Percentiles rank a stretch among this genome's conserved stretches.
These are phyloP conservation scores for Tautogolabrus adspersus DNA, from an alignment of 2,113 vertebrate genomes.

Conservation along the genomic window DNA sequence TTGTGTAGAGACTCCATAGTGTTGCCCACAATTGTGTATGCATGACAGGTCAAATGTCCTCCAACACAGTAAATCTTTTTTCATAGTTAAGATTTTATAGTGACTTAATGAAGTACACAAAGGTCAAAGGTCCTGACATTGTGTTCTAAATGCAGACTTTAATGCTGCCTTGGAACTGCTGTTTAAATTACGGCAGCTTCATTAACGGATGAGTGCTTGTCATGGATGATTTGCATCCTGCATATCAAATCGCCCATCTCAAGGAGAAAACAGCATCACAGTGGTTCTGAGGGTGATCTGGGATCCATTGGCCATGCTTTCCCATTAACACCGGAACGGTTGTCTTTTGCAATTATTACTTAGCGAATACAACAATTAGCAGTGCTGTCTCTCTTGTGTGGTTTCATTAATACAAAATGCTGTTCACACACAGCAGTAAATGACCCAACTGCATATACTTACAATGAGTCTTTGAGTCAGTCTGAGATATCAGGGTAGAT, in stretches of 20 bases:
- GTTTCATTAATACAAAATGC: constrained; percentile 50
- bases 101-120: constrained; percentile 53
- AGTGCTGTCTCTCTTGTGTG: constrained; percentile 32
- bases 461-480: constrained; percentile 42
- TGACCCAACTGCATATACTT: constrained; percentile 21
- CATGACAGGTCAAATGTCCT: constrained; percentile 47
- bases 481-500: constrained; percentile 20
- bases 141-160: constrained; percentile 46
- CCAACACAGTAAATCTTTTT: constrained; percentile 34
- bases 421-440: constrained; percentile 28
- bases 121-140: constrained; percentile 56
- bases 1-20: constrained; percentile 1
- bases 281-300: constrained; percentile 25
- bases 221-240: constrained; percentile 57
- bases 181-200: constrained; percentile 57
- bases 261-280: constrained; percentile 43
- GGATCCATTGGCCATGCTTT: constrained; percentile 51
- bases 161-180: constrained; percentile 31
- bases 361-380: constrained; percentile 50
- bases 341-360: constrained; percentile 57
- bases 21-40: constrained; percentile 23
- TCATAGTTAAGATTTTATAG: constrained; percentile 30
- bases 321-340: constrained; percentile 45
- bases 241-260: constrained; percentile 57
- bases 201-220: constrained; percentile 54